Conservation (phyloP, 2,888 invertebrate genomes). For the Byasa hedistus region DNA sequence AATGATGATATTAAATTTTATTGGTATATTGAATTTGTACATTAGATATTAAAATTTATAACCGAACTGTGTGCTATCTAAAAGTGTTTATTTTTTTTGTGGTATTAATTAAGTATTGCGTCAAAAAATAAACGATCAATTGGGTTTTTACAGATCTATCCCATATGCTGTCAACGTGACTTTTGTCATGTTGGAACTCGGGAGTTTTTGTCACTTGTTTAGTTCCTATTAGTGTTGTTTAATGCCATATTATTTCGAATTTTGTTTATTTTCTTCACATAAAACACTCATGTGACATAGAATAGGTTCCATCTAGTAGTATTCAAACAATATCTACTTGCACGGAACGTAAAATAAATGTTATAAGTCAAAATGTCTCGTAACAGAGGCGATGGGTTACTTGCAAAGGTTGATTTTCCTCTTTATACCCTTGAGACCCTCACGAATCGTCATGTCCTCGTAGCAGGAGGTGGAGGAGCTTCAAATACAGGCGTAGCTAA, state of each 20-base stretch:
- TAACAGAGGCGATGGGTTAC: constrained; percentile 83
- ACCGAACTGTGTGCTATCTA: too few relatives aligned
- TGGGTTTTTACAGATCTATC: constrained; percentile 7
- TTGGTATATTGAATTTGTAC: too few relatives aligned
- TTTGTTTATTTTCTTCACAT: constrained; percentile 46
- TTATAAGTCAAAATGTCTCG: constrained; percentile 66
- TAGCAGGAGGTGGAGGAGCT: constrained; percentile 98
- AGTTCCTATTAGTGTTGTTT: constrained; percentile 51
- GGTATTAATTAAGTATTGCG: too few relatives aligned
- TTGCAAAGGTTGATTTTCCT: constrained; percentile 95
- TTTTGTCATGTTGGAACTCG: constrained; percentile 79
- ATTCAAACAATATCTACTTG: constrained; percentile 39
- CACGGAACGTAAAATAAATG: constrained; percentile 51
- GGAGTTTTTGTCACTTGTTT: constrained; percentile 62
- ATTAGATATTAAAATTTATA: too few relatives aligned
- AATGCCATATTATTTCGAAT: constrained; percentile 53
- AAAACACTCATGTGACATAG: constrained; percentile 55
- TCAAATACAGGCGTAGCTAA: constrained; percentile 98
- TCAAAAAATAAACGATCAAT: not conserved
- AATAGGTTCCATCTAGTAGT: constrained; percentile 48
- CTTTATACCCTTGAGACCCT: constrained; percentile 94
- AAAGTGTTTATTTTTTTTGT: too few relatives aligned
- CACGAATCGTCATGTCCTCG: constrained; percentile 94
- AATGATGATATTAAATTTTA: too few relatives aligned
- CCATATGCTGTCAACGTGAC: constrained; percentile 57